Evolutionary conservation across 1,140 invertebrate species (phyloP), one percentile per base, ranked within the genome.

Genomic region (Drosophila nigromelanica): DNA sequence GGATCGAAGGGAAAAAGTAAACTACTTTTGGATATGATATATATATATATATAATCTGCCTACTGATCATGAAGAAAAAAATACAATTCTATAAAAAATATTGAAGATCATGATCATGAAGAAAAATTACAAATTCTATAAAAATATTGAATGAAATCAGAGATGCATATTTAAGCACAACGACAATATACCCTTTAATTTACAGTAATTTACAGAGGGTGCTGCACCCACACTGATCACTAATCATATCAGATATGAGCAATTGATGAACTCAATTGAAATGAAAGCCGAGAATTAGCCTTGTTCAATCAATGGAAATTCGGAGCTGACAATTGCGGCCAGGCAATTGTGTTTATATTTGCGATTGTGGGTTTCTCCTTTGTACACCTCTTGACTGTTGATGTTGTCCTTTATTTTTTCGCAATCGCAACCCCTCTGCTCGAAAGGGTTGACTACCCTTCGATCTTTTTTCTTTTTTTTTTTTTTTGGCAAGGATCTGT

Each of bases 371-470:
- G 77, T 68, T 77, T 77, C 62, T 54, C 37, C 37, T 39, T 75
- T 82, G 70, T 75, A 61, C 50, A 58, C 47, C 81, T 80, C 77
- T 85, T 85, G 80, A 85, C 80, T 68, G 63, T 55, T 47, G 47
- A 21, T 59, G 45, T 45, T 59, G 45, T 45, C n/a, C 37, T 1
- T 5, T 35, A 5, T 24, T 40, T 70, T 55, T 61, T n/a, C 39
- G 80, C 60, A 64, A 54, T 52, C 60, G 14, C 60, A 45, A 59
- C 42, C 51, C 67, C 67, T 40, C 4, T 1, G 5, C 6, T 11
- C 27, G 1, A 8, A 14, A 30, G 15, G 14, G 2, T 15, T 8
- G 6, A 5, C 8, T 42, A 27, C 48, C 70, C 61, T 8, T 72
- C 14, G 71, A 11, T 37, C 51, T 18, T 18, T 1, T 18, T 18